These are phyloP conservation scores for Drosophila conformis DNA, from an alignment of 2,888 invertebrate genomes.

Conservation along the genomic window DNA sequence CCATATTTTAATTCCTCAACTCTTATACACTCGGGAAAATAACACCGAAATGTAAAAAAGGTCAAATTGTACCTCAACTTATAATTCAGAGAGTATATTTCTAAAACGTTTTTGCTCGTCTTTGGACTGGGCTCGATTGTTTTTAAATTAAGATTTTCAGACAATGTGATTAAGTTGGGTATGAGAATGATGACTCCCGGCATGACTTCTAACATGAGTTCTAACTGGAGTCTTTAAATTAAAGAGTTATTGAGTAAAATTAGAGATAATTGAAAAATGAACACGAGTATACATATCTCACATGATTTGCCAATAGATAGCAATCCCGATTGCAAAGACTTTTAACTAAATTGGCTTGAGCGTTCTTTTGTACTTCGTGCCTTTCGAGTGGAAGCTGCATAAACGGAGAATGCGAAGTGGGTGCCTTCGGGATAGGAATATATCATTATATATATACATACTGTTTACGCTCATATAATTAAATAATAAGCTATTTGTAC, in stretches of 20 bases:
- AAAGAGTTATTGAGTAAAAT: no score
- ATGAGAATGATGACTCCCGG: no score
- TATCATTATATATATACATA: slow-evolving; percentile 4
- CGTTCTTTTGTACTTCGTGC: background rate
- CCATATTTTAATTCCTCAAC: background rate
- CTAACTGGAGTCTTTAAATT: no score
- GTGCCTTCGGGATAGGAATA: background rate
- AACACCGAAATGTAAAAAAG: background rate
- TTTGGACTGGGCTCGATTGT: background rate
- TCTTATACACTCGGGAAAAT: background rate
- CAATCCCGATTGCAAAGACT: background rate
- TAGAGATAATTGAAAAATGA: background rate
- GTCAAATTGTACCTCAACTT: background rate
- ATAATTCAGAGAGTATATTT: background rate
- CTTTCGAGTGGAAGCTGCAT: background rate
- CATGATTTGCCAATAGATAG: background rate
- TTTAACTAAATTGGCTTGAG: background rate
- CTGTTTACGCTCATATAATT: no score
- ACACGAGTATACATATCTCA: background rate
- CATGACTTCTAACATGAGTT: no score
- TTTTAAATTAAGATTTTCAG: background rate
- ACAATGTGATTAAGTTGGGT: no score
- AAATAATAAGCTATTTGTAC: no score
- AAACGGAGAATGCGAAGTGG: background rate
- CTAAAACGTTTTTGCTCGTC: background rate